Evolutionary conservation across 2,888 invertebrate genomes (phyloP), one percentile per base, ranked within the genome.

Genomic region (Thereva nobilitata): DNA sequence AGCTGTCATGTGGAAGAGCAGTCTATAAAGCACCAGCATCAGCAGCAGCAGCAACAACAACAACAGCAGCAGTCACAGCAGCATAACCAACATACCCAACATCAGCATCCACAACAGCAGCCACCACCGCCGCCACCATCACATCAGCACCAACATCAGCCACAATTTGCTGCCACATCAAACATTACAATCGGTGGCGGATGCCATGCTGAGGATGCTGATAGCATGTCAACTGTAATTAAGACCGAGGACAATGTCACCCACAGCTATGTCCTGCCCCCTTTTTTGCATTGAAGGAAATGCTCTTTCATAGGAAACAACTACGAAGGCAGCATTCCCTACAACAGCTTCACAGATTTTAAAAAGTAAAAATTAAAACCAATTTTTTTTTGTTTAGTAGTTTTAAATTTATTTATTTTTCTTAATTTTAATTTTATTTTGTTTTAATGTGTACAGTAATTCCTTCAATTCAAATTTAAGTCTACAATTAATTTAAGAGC

Each of bases 201-300:
- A 57, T 72, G 72, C 61, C 72, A 71, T 68, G 41, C 68, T 57
- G 72, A 72, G 53, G 71, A 72, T 50, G 56, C 64, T 40, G 70
- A 77, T 47, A 71, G 75, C 71, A 74, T 75, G 69, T 78, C 78
- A 74, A 75, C 78, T 71, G 78, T 80, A 72, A 81, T 81, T 72
- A 81, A 81, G 72, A 79, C 75, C 68, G 80, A 81, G 71, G 80
- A 80, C 64, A 77, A 69, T 73, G 78, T 76, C 71, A 76, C 79
- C n/a, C 81, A 81, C 70, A 81, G 75, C 72, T 81, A 81, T 73
- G 80, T 80, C 52, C 72, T 81, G 76, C 81, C 81, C 71, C 79
- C 81, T 79, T 81, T 81, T 81, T 80, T 81, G 78, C 81, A 80
- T 74, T 81, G 74, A 80, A 76, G 73, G 77, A 80, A 79, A 78